phyloP scores from a whole-genome alignment of 37 sponge, comb jelly and placozoan species.

The Chondrosia reniformis region DNA sequence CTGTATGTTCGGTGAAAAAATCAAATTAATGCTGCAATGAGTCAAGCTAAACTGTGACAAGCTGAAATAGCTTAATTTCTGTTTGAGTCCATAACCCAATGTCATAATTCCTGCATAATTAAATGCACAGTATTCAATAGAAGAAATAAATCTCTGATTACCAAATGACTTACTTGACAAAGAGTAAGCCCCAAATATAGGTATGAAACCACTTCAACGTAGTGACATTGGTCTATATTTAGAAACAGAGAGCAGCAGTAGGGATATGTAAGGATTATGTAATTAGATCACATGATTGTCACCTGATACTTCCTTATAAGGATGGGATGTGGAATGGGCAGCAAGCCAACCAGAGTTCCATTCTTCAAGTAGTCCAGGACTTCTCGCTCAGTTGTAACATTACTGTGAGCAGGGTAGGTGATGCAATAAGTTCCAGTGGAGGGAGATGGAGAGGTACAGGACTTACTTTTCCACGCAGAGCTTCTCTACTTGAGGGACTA shows the following conservation, averaged over 20 bases:
- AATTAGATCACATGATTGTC: slow-evolving; percentile 8
- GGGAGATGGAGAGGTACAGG: not conserved
- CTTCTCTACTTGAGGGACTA: slow-evolving; percentile 98
- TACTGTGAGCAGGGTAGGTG: slow-evolving; percentile 6
- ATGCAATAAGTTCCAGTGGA: not conserved
- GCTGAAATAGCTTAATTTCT: slow-evolving; percentile 77
- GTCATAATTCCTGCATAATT: slow-evolving; percentile 64
- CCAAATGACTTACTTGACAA: slow-evolving; percentile 63
- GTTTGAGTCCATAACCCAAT: slow-evolving; percentile 95
- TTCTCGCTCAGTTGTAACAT: slow-evolving; percentile 78
- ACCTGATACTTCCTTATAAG: slow-evolving; percentile 96
- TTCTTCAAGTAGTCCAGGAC: slow-evolving; percentile 90
- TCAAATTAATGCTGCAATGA: no score
- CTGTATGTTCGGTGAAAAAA: no score
- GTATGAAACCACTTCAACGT: slow-evolving; percentile 92
- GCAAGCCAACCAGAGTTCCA: slow-evolving; percentile 92
- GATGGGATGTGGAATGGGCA: slow-evolving; percentile 96
- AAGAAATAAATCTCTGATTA: not conserved
- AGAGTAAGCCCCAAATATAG: slow-evolving; percentile 95
- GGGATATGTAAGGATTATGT: not conserved
- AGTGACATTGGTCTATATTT: slow-evolving; percentile 66
- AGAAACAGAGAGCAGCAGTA: not conserved
- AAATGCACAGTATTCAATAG: not conserved
- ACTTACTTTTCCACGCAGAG: slow-evolving; percentile 91
- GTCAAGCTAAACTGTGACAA: slow-evolving; percentile 9